Evolutionary conservation across 2,113 vertebrate species (phyloP).

Genomic region (Ciconia boyciana): DNA sequence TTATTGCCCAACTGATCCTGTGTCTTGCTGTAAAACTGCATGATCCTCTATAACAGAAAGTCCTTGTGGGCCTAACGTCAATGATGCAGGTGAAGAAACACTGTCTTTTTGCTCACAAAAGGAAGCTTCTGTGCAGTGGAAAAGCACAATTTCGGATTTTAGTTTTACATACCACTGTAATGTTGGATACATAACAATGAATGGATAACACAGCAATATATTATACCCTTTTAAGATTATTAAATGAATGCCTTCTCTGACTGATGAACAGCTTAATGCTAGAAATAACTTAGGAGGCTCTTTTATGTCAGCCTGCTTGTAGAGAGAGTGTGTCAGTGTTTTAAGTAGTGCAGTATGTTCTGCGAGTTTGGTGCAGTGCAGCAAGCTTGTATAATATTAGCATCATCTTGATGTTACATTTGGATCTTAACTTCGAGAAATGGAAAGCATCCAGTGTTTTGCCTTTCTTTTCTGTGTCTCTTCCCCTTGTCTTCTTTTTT

Average conservation of each 20-base stretch:
- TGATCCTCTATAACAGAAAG: background rate
- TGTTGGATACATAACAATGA: background rate
- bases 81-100: background rate
- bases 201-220: background rate
- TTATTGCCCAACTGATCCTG: background rate
- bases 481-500: background rate
- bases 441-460: slow-evolving; percentile 76
- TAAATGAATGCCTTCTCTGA: slow-evolving; percentile 17
- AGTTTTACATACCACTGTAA: background rate
- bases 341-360: slow-evolving; percentile 80
- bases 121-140: background rate
- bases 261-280: slow-evolving; percentile 30
- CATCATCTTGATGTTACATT: slow-evolving; percentile 71
- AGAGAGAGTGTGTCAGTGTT: slow-evolving; percentile 52
- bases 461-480: slow-evolving; percentile 42
- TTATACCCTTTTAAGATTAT: slow-evolving; percentile 14
- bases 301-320: slow-evolving; percentile 56
- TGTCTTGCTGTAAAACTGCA: background rate
- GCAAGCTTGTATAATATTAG: slow-evolving; percentile 87
- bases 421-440: slow-evolving; percentile 67
- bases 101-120: background rate
- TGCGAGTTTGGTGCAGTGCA: slow-evolving; percentile 92
- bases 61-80: background rate
- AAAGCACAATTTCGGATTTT: background rate
- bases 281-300: slow-evolving; percentile 57